phyloP scores from a whole-genome alignment of 2,888 invertebrate species.

The Clostera curtula region DNA sequence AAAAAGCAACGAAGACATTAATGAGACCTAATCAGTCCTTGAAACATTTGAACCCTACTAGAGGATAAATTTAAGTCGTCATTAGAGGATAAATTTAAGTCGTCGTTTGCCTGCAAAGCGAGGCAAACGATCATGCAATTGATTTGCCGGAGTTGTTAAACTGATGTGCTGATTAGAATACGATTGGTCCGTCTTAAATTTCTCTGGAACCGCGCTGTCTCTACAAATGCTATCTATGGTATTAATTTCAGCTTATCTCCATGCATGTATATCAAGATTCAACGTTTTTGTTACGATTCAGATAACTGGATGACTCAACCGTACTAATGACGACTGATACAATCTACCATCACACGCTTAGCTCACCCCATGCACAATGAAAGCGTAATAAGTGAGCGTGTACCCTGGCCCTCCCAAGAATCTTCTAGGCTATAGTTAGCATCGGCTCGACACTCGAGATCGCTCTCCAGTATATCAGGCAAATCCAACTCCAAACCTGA shows the following conservation, averaged over 20 bases:
- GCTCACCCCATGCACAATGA: constrained; percentile 57
- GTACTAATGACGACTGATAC: constrained; percentile 1
- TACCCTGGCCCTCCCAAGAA: constrained; percentile 71
- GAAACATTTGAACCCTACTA: constrained; percentile 40
- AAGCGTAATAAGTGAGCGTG: constrained; percentile 37
- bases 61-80: constrained; percentile 15
- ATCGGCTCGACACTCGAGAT: constrained; percentile 66
- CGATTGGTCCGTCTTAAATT: no score
- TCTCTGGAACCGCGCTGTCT: no score
- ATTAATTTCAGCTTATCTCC: no score
- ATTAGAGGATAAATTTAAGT: constrained; percentile 15
- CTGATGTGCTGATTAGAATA: no score
- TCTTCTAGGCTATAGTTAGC: constrained; percentile 74
- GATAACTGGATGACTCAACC: no score
- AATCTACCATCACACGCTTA: constrained; percentile 9
- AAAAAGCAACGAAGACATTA: no score
- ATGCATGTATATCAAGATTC: no score
- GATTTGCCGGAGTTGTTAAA: no score
- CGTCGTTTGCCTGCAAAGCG: no score
- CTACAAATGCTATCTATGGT: no score
- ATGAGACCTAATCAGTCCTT: constrained; percentile 35
- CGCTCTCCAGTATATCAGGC: constrained; percentile 65
- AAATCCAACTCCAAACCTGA: constrained; percentile 67
- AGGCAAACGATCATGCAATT: no score
- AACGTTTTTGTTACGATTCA: no score